Conservation (phyloP, 2,113 vertebrate genomes). For the Vulpes lagopus region DNA sequence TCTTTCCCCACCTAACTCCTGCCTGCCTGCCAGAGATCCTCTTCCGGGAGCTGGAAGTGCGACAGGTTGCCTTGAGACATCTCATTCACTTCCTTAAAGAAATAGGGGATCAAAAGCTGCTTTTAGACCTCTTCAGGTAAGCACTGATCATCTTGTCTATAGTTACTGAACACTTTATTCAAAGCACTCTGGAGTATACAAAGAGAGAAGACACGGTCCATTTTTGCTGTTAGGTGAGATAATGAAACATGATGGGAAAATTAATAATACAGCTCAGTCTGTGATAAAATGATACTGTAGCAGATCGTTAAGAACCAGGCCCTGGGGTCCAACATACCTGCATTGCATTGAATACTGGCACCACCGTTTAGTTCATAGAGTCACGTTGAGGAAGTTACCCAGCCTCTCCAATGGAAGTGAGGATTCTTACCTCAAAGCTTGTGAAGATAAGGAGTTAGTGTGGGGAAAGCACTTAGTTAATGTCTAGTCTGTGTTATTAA, state of each 20-base stretch:
- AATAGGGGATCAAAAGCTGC: constrained; percentile 91
- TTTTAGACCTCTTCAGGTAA: constrained; percentile 95
- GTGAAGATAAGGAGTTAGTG: not conserved
- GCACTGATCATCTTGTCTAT: constrained; percentile 15
- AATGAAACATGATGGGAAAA: not conserved
- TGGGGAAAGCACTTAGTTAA: not conserved
- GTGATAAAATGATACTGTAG: not conserved
- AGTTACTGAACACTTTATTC: not conserved
- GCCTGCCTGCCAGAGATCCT: constrained; percentile 90
- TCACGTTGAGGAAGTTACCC: not conserved
- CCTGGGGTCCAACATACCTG: not conserved
- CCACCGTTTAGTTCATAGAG: not conserved
- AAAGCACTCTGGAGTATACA: not conserved
- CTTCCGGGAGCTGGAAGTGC: constrained; percentile 93
- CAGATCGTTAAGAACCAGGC: not conserved
- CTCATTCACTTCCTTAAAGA: constrained; percentile 96
- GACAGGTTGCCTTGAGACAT: constrained; percentile 94
- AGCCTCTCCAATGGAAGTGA: not conserved
- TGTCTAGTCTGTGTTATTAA: not conserved
- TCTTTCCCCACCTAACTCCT: constrained; percentile 16
- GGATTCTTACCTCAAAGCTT: not conserved
- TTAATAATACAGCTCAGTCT: not conserved
- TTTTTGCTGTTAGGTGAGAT: constrained; percentile 38
- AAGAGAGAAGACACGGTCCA: not conserved
- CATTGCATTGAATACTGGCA: not conserved